Percentiles rank a stretch among this genome's conserved stretches.
Conservation (phyloP, 2,113 vertebrate genomes). For the Brachirus orientalis region DNA sequence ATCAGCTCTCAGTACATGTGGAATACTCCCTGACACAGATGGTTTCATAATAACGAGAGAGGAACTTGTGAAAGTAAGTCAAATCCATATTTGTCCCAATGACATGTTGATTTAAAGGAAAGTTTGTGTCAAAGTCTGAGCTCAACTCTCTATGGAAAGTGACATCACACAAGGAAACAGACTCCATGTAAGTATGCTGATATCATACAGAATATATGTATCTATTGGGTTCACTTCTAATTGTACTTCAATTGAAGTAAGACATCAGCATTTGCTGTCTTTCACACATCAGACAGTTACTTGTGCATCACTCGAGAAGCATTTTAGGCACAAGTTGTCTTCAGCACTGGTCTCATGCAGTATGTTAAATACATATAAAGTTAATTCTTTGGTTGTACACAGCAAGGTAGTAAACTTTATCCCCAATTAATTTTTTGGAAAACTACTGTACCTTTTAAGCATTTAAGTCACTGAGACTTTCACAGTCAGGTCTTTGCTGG, state of each 20-base stretch:
- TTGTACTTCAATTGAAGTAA: no score
- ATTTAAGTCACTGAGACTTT: slow-evolving; percentile 15
- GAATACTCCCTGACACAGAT: slow-evolving; percentile 69
- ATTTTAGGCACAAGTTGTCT: no score
- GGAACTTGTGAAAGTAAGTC: slow-evolving; percentile 67
- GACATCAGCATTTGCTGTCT: no score
- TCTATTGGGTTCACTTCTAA: no score
- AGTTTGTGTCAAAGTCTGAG: slow-evolving; percentile 10
- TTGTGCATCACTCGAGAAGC: no score
- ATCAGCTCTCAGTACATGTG: slow-evolving; percentile 55
- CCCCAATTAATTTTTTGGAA: background rate
- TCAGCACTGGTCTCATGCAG: no score
- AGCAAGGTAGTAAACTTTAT: background rate
- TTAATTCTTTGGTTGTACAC: background rate
- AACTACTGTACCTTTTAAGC: slow-evolving; percentile 5
- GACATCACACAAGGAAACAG: background rate
- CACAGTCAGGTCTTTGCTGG: slow-evolving; percentile 19
- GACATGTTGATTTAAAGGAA: slow-evolving; percentile 3
- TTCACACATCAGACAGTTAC: no score
- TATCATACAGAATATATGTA: no score
- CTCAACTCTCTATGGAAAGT: slow-evolving; percentile 1
- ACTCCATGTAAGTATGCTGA: no score
- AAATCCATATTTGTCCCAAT: slow-evolving; percentile 32
- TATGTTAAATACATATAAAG: background rate
- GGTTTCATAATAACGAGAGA: slow-evolving; percentile 47